Base-by-base conservation (phyloP, 2,797 vertebrate genomes). In the Pseudomugil tenellus region DNA sequence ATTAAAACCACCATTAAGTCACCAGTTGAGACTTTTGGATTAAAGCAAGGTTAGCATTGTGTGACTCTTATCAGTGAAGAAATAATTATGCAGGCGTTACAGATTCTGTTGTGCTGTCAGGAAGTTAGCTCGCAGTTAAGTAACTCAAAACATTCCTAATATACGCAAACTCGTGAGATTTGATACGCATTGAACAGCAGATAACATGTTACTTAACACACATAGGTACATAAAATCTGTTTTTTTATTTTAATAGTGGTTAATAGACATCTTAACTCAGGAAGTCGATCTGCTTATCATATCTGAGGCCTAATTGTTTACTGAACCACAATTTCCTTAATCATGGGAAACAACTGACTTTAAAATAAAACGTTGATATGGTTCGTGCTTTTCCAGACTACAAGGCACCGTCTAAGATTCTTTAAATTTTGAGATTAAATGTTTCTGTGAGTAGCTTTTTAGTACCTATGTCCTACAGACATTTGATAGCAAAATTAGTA, bases 21-120 rank as follows among this genome's bases (percentile, higher is more conserved):
- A 57, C 4, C 1, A 7, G 51, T 43, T 63, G 31, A 35, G 32
- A 35, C 10, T 59, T 4, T 58, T 28, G 56, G 41, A 58, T 32
- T 21, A 57, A 56, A 17, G 48, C 49, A 65, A 58, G 46, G 46
- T 57, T 28, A 71, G 74, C 74, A 84, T 72, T 72, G 35, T 57
- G 37, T 65, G 54, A 68, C 75, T 80, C 53, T 49, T 13, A 12
- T 14, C 58, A 67, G 70, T 62, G 51, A 59, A 29, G 32, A 19
- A 57, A 74, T 76, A 76, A 57, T 67, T 55, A 26, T 60, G 37
- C 21, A 32, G 31, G 61, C 63, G 46, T 67, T 39, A 10, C 49
- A 58, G 63, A 63, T 79, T 84, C 62, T 57, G 54, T 77, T 76
- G 64, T 2, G 55, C 34, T 88, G 80, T 81, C 80, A 87, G 72